These are phyloP conservation scores for Solenopsis invicta DNA, from an alignment of 1,140 invertebrate genomes.

Conservation along the genomic window DNA sequence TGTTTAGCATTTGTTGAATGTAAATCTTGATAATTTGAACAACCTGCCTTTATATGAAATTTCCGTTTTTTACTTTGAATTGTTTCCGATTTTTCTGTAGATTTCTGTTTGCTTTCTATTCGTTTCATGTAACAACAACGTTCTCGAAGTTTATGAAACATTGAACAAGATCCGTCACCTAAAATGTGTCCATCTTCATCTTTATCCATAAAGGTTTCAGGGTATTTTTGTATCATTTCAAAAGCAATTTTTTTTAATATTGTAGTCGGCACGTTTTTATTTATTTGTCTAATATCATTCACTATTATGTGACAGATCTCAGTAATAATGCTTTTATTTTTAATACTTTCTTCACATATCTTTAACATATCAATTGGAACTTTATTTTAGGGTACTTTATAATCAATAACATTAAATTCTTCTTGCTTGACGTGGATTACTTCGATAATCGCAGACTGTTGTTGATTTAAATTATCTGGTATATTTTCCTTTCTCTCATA, in stretches of 20 bases:
- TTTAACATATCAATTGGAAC: too few species aligned
- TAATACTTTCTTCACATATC: too few species aligned
- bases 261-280: too few species aligned
- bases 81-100: neutral
- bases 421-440: too few species aligned
- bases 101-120: neutral
- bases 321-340: too few species aligned
- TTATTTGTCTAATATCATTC: too few species aligned
- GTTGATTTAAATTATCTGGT: too few species aligned
- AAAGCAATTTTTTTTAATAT: neutral
- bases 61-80: neutral
- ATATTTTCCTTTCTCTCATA: too few species aligned
- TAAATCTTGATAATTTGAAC: slow-evolving; percentile 2
- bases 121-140: neutral
- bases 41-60: neutral
- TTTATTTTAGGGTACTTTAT: too few species aligned
- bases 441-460: too few species aligned
- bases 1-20: neutral
- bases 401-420: too few species aligned
- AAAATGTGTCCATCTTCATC: slow-evolving; percentile 6
- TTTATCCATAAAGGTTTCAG: neutral
- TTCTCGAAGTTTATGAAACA: slow-evolving; percentile 1
- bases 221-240: neutral
- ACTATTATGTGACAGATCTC: too few species aligned
- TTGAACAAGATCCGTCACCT: neutral